phyloP scores from a whole-genome alignment of 2,797 vertebrate species.

The Tamandua tetradactyla region DNA sequence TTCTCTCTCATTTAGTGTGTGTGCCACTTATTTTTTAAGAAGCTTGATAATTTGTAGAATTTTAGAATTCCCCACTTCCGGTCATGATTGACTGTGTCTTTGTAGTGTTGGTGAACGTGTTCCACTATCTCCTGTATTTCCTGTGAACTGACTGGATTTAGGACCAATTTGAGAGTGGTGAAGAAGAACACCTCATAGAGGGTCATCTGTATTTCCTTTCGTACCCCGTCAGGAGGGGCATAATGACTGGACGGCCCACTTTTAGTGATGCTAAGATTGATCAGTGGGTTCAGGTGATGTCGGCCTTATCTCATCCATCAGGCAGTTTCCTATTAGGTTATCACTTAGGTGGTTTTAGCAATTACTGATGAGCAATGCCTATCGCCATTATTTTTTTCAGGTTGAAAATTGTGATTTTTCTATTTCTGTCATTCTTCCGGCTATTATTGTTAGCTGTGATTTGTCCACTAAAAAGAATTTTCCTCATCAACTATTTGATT shows the following conservation, averaged over 20 bases:
- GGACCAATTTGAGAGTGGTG: not conserved
- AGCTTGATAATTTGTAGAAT: not conserved
- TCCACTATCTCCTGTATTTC: not conserved
- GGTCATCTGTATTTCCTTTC: not conserved
- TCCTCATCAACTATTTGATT: not conserved
- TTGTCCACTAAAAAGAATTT: not conserved
- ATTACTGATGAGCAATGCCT: not conserved
- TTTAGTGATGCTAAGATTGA: not conserved
- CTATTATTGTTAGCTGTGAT: not conserved
- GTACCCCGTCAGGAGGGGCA: not conserved
- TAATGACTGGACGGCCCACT: not conserved
- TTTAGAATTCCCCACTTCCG: conserved; percentile 1
- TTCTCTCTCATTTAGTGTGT: not conserved
- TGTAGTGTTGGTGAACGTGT: not conserved
- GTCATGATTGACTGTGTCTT: not conserved
- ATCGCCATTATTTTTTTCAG: not conserved
- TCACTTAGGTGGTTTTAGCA: not conserved
- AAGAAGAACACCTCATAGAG: not conserved
- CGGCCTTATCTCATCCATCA: not conserved
- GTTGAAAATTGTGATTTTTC: not conserved
- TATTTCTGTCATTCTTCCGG: not conserved
- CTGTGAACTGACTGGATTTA: not conserved
- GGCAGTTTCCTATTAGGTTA: not conserved
- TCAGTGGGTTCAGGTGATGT: not conserved
- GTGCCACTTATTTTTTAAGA: not conserved